Evolutionary conservation across 2,888 invertebrate species (phyloP).

Genomic region (Lepidochitona cinerea): DNA sequence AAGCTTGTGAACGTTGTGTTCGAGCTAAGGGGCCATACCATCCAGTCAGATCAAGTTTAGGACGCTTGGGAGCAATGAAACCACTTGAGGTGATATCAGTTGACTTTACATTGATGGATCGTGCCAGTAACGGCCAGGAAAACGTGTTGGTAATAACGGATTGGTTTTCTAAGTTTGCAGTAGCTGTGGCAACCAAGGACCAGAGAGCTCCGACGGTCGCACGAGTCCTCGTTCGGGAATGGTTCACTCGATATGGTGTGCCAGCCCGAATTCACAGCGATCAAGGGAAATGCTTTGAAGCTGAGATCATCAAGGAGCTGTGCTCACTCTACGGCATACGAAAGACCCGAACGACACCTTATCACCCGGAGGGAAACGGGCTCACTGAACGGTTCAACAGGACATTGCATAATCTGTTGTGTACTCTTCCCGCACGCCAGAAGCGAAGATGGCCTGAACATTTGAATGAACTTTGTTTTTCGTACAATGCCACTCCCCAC

Average conservation of each 20-base stretch:
- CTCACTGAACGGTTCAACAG: constrained; percentile 19
- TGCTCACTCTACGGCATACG: no score
- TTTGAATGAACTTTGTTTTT: constrained; percentile 5
- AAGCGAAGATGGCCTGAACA: constrained; percentile 20
- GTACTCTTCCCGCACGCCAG: not conserved
- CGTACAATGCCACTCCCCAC: constrained; percentile 3
- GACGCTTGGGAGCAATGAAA: not conserved
- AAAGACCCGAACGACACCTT: constrained; percentile 19
- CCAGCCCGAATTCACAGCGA: no score
- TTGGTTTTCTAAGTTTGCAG: not conserved
- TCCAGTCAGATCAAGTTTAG: not conserved
- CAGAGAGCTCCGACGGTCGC: constrained; percentile 18
- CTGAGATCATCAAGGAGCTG: no score
- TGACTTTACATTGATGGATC: not conserved
- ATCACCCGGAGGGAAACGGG: constrained; percentile 21
- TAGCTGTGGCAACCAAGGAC: constrained; percentile 12
- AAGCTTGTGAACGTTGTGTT: not conserved
- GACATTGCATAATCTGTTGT: constrained; percentile 19
- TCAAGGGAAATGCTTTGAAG: no score
- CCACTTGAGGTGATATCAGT: not conserved
- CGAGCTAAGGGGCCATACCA: not conserved
- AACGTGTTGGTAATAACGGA: not conserved
- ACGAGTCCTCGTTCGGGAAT: no score
- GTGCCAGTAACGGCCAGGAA: not conserved
- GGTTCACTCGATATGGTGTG: no score